A percentile compares a stretch with the other conserved stretches of the same genome.
These are phyloP conservation scores for Rambutsinella grinnellia DNA, from an alignment of 2,888 invertebrate genomes.

Conservation along the genomic window DNA sequence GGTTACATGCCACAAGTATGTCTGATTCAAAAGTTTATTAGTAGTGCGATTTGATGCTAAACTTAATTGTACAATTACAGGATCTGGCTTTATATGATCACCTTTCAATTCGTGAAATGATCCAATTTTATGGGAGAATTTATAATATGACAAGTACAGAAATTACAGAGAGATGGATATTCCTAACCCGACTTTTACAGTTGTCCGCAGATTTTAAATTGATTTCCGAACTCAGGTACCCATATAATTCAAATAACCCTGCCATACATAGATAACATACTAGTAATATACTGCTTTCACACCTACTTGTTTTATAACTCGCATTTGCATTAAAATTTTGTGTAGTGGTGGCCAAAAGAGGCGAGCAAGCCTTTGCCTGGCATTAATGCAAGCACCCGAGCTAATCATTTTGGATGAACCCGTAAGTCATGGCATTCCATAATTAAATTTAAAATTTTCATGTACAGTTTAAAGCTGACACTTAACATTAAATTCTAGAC, in stretches of 20 bases:
- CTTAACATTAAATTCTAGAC: slow-evolving; percentile 4
- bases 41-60: no score
- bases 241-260: background rate
- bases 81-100: slow-evolving; percentile 47
- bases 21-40: no score
- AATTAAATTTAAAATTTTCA: background rate
- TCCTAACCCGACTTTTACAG: slow-evolving; percentile 28
- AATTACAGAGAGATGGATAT: slow-evolving; percentile 14
- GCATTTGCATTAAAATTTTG: slow-evolving; percentile 5
- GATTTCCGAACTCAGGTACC: slow-evolving; percentile 33
- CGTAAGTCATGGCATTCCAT: background rate
- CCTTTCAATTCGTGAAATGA: slow-evolving; percentile 43
- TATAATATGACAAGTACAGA: slow-evolving; percentile 42
- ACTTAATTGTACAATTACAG: no score
- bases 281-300: no score
- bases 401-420: slow-evolving; percentile 26
- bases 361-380: slow-evolving; percentile 6
- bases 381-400: slow-evolving; percentile 14
- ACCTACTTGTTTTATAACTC: background rate
- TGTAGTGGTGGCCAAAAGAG: slow-evolving; percentile 7
- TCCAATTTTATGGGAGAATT: slow-evolving; percentile 50
- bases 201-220: slow-evolving; percentile 21
- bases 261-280: background rate
- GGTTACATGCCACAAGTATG: slow-evolving; percentile 70
- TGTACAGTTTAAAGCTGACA: background rate